Percentiles rank a stretch among this genome's conserved stretches.
Evolutionary conservation across 1,140 invertebrate genomes (phyloP).

Genomic region (Argopecten irradians): DNA sequence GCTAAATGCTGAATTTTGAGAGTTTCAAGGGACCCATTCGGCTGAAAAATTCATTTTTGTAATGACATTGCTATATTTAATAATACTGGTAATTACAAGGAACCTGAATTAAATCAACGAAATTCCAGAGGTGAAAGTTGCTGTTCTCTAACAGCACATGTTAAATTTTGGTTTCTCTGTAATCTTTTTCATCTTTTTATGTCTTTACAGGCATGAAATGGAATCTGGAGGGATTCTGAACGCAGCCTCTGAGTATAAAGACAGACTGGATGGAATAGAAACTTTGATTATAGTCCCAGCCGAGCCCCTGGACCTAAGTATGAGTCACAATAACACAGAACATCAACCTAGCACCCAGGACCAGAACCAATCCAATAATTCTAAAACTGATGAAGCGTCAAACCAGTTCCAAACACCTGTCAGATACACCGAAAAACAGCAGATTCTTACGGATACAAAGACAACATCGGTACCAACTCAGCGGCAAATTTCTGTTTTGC

Average conservation of each 20-base stretch:
- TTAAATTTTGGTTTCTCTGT: too few species aligned
- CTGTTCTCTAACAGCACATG: too few species aligned
- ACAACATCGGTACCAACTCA: neutral
- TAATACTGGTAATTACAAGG: too few species aligned
- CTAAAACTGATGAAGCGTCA: neutral
- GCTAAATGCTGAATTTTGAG: too few species aligned
- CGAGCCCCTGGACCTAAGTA: neutral
- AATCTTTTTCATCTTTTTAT: too few species aligned
- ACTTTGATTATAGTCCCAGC: neutral
- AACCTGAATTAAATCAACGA: too few species aligned
- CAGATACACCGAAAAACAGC: neutral
- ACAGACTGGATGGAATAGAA: neutral
- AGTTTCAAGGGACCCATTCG: too few species aligned
- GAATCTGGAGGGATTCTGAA: neutral
- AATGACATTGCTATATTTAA: too few species aligned
- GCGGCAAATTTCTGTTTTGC: neutral
- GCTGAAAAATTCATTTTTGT: too few species aligned
- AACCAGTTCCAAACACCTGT: neutral
- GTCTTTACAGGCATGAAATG: neutral
- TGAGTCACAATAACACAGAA: neutral
- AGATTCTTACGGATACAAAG: neutral
- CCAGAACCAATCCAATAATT: neutral
- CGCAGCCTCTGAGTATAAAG: neutral
- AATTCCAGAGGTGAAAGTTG: too few species aligned
- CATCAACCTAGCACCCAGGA: neutral